phyloP scores from a whole-genome alignment of 1,140 invertebrate genomes.

The Melanaphis sacchari region DNA sequence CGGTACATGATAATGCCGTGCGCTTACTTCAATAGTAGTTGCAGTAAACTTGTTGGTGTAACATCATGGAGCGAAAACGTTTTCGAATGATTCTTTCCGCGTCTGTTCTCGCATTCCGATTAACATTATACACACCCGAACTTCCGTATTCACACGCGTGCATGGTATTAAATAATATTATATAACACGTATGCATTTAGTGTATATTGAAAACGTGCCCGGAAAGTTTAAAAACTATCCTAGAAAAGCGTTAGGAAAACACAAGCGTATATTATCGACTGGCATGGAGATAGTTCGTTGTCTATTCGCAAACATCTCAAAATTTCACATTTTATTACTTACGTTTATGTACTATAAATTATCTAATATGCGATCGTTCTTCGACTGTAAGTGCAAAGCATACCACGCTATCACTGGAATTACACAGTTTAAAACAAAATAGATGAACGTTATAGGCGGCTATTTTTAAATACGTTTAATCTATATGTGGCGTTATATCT shows the following conservation, averaged over 20 bases:
- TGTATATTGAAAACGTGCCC: background rate
- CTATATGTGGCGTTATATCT: background rate
- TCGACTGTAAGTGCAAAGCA: background rate
- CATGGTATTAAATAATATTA: background rate
- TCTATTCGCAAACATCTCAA: background rate
- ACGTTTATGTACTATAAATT: background rate
- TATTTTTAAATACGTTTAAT: background rate
- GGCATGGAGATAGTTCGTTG: background rate
- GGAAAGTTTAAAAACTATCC: background rate
- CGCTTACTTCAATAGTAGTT: background rate
- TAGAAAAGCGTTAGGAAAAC: background rate
- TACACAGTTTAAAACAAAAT: background rate
- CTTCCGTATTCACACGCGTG: background rate
- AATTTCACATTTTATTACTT: background rate
- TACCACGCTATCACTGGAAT: background rate
- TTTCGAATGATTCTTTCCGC: background rate
- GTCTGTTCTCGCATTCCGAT: background rate
- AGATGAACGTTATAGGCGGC: background rate
- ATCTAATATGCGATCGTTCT: background rate
- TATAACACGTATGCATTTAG: slow-evolving; percentile 3
- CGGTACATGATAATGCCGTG: background rate
- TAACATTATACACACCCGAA: background rate
- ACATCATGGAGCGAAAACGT: background rate
- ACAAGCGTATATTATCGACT: too few relatives aligned
- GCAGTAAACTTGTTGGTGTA: background rate